Evolutionary conservation across 2,888 invertebrate genomes (phyloP), one percentile per base, ranked within the genome.

Genomic region (Latrodectus elegans): DNA sequence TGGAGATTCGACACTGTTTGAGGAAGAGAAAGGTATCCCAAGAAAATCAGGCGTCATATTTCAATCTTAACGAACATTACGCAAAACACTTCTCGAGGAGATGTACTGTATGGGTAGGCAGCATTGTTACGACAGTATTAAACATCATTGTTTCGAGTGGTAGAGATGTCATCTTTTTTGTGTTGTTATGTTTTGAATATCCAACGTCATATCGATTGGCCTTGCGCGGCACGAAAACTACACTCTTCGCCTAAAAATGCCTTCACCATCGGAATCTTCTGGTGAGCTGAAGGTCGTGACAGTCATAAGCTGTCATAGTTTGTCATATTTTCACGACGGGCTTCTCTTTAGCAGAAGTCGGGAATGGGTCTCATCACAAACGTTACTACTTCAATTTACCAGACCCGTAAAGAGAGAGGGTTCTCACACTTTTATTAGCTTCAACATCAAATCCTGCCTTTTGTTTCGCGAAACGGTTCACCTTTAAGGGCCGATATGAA

Each of bases 81-180:
- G 38, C 38, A 38, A 38, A 38, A 38, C 38, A 38, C 38, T 38
- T 38, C 38, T 38, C 38, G 38, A 6, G 38, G 38, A 1, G 38
- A 38, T 38, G 38, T 4, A 38, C 38, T 3, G 38, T 38, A 38
- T 38, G 60, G n/a, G 60, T 60, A 15, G n/a, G n/a, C 4, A 12
- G 60, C 60, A 60, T 60, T 60, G 60, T 60, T 60, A 60, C n/a
- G 60, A 60, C 60, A n/a, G 60, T 15, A 60, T 60, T 60, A 60
- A 60, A 60, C 60, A 60, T 60, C 60, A 60, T 60, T 60, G 60
- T 60, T 60, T 60, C 14, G n/a, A 60, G 60, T 60, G 60, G 60
- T 15, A 11, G 60, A 60, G 38, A 38, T 38, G 60, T 60, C 38
- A 38, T n/a, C 60, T 60, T 60, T 60, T 60, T 60, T 60, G 60